Evolutionary conservation across 2,888 invertebrate species (phyloP).

Genomic region (Eupithecia dodoneata): DNA sequence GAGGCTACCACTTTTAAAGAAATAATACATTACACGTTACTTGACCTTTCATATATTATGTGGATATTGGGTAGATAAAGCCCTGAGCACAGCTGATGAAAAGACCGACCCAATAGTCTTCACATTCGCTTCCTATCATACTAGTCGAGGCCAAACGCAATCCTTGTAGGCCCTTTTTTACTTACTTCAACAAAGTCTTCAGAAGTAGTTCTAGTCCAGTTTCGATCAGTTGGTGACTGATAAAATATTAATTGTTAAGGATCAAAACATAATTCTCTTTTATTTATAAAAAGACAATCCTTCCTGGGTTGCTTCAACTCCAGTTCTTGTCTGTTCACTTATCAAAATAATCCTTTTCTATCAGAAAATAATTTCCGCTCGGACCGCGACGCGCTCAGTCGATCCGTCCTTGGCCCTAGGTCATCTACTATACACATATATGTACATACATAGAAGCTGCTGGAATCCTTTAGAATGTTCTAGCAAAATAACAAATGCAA

Average conservation of each 20-base stretch:
- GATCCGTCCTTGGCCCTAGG: constrained; percentile 13
- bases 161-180: not conserved
- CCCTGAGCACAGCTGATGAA: not conserved
- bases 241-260: not conserved
- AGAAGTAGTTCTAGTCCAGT: not conserved
- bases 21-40: not conserved
- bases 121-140: not conserved
- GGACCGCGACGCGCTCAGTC: not conserved
- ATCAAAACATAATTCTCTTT: not conserved
- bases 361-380: constrained; percentile 15
- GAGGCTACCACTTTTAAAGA: not conserved
- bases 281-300: not conserved
- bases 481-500: not conserved
- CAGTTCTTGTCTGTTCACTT: not conserved
- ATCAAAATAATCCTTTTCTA: not conserved
- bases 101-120: not conserved
- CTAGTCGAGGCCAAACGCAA: not conserved
- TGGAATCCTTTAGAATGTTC: not conserved
- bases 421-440: not conserved
- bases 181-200: not conserved
- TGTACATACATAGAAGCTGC: not conserved
- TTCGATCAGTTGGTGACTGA: not conserved
- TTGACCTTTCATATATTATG: not conserved
- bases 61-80: not conserved
- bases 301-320: not conserved